Evolutionary conservation across 2,113 vertebrate genomes (phyloP).

Genomic region (Sebastes fasciatus): DNA sequence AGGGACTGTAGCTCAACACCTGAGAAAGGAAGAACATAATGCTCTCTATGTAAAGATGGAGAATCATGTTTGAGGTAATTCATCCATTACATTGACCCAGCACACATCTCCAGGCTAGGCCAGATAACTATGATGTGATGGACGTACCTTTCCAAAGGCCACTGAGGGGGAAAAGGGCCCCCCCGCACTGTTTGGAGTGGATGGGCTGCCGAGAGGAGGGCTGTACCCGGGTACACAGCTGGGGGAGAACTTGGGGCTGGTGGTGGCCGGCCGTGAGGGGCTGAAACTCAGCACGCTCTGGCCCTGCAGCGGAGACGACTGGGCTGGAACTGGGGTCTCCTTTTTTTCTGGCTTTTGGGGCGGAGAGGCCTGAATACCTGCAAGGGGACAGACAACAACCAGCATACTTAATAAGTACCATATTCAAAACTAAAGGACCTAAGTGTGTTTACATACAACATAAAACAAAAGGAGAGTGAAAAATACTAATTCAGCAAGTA

Average conservation of each 20-base stretch:
- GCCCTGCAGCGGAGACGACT: conserved; percentile 89
- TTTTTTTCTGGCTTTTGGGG: conserved; percentile 84
- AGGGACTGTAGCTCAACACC: conserved; percentile 87
- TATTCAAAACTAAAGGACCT: background rate
- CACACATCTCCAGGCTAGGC: background rate
- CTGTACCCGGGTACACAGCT: conserved; percentile 89
- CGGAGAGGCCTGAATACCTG: conserved; percentile 88
- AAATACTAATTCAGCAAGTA: background rate
- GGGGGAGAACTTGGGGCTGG: conserved; percentile 91
- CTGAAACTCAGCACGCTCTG: conserved; percentile 97
- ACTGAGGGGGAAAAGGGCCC: conserved; percentile 80
- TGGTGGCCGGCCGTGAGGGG: conserved; percentile 88
- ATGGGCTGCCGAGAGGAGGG: conserved; percentile 85
- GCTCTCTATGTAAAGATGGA: background rate
- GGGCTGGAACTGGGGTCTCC: conserved; percentile 80
- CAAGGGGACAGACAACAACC: background rate
- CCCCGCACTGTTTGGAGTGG: conserved; percentile 77
- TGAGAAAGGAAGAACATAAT: conserved; percentile 47
- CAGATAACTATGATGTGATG: background rate
- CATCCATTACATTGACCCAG: background rate
- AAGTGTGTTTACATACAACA: background rate
- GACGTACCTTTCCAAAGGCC: conserved; percentile 88
- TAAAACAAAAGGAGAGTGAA: background rate
- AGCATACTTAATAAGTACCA: background rate
- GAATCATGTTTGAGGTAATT: background rate